Conservation (phyloP, 2,888 invertebrate genomes). For the Seira ritae region DNA sequence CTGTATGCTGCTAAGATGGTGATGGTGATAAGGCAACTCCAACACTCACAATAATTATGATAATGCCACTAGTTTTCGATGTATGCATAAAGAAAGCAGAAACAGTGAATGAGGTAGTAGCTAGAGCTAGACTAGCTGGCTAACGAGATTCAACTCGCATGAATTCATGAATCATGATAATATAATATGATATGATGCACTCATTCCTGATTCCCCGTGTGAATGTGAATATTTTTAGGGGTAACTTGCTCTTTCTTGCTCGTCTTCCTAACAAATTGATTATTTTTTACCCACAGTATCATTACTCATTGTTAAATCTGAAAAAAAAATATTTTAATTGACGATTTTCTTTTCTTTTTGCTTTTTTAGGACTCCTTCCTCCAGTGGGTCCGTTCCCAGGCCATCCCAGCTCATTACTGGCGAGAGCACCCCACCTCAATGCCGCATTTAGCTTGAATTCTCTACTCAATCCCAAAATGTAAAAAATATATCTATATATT, state of each 20-base stretch:
- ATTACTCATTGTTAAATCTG: too few species aligned
- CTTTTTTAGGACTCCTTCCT: constrained; percentile 79
- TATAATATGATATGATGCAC: too few species aligned
- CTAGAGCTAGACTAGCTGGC: too few species aligned
- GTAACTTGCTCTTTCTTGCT: too few species aligned
- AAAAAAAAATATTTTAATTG: not conserved
- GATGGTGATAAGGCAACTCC: constrained; percentile 26
- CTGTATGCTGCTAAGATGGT: constrained; percentile 42
- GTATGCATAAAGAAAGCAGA: constrained; percentile 13
- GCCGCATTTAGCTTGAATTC: constrained; percentile 73
- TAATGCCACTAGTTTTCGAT: constrained; percentile 12
- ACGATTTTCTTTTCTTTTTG: constrained; percentile 81
- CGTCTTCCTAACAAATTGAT: too few species aligned
- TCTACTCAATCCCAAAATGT: constrained; percentile 73
- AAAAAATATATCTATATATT: constrained; percentile 23
- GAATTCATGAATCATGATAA: constrained; percentile 6
- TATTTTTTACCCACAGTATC: too few species aligned
- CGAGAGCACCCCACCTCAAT: constrained; percentile 73
- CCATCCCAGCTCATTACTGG: constrained; percentile 72
- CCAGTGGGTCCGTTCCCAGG: constrained; percentile 74
- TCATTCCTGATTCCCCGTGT: too few species aligned
- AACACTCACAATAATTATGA: constrained; percentile 35
- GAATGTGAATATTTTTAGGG: too few species aligned
- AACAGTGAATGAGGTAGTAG: constrained; percentile 16
- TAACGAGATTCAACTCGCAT: constrained; percentile 6